These are phyloP conservation scores for Ictalurus punctatus DNA, from an alignment of 2,113 vertebrate species.

Conservation along the genomic window DNA sequence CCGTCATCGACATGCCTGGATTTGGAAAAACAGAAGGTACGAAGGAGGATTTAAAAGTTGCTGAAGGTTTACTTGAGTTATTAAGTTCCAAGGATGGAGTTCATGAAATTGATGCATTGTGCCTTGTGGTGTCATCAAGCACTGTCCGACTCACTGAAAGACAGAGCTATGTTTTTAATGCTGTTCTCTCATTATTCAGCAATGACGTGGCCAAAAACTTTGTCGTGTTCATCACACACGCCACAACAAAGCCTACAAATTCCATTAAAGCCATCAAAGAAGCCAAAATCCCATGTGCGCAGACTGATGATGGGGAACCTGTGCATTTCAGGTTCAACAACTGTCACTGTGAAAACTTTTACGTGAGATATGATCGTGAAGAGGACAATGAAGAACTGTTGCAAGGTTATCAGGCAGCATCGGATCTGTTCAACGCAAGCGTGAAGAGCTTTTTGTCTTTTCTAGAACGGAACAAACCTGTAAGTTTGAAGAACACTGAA, in stretches of 20 bases:
- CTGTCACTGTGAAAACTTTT: slow-evolving; percentile 20
- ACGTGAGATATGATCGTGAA: not conserved
- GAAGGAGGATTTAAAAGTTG: slow-evolving; percentile 14
- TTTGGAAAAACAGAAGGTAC: slow-evolving; percentile 6
- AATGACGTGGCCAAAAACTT: slow-evolving; percentile 31
- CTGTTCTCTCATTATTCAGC: slow-evolving; percentile 26
- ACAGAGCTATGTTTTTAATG: slow-evolving; percentile 16
- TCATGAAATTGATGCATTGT: slow-evolving; percentile 25
- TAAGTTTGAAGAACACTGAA: slow-evolving; percentile 2
- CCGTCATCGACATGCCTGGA: slow-evolving; percentile 37
- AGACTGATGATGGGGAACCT: not conserved
- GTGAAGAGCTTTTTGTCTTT: not conserved
- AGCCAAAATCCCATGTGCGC: not conserved
- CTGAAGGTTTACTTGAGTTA: slow-evolving; percentile 28
- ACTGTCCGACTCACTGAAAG: not conserved
- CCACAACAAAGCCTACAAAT: not conserved
- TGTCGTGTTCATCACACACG: slow-evolving; percentile 15
- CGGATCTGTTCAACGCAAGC: not conserved
- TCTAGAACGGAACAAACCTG: not conserved
- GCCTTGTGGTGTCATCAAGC: slow-evolving; percentile 26
- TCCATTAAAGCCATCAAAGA: not conserved
- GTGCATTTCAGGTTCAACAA: slow-evolving; percentile 38
- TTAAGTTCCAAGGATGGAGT: not conserved
- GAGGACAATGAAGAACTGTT: not conserved
- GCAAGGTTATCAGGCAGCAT: slow-evolving; percentile 1